These are phyloP conservation scores for Neosalanx taihuensis DNA, from an alignment of 2,797 vertebrate genomes.

Conservation along the genomic window DNA sequence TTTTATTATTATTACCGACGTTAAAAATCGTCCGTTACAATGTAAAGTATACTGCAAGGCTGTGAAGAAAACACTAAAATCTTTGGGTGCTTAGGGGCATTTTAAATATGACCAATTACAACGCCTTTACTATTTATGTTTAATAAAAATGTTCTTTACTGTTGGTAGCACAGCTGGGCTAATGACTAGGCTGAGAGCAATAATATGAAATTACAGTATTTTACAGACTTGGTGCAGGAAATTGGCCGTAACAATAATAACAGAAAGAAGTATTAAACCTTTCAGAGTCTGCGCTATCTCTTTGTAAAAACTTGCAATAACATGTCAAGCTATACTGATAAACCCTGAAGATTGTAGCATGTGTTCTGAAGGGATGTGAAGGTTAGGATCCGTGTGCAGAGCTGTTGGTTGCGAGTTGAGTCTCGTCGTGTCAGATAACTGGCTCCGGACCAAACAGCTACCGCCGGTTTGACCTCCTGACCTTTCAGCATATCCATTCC, in stretches of 20 bases:
- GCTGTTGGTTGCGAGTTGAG: not conserved
- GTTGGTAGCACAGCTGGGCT: slow-evolving; percentile 57
- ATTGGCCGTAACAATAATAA: slow-evolving; percentile 50
- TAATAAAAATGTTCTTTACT: slow-evolving; percentile 62
- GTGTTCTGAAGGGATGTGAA: slow-evolving; percentile 15
- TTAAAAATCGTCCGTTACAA: slow-evolving; percentile 56
- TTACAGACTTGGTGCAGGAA: slow-evolving; percentile 54
- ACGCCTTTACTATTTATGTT: slow-evolving; percentile 59
- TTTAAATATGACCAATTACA: slow-evolving; percentile 65
- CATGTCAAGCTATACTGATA: slow-evolving; percentile 32
- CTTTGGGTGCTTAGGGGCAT: slow-evolving; percentile 56
- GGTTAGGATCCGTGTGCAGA: slow-evolving; percentile 7
- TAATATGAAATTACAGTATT: slow-evolving; percentile 60
- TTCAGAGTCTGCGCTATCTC: slow-evolving; percentile 22
- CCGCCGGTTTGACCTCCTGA: not conserved
- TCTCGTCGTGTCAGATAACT: not conserved
- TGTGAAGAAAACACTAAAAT: slow-evolving; percentile 45
- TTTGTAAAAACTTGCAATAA: slow-evolving; percentile 28
- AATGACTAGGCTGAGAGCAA: slow-evolving; percentile 58
- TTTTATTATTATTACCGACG: slow-evolving; percentile 64
- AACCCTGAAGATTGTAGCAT: slow-evolving; percentile 33
- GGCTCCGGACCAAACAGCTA: not conserved
- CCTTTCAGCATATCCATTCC: not conserved
- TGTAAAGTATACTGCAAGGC: slow-evolving; percentile 26
- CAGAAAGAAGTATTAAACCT: slow-evolving; percentile 40